These are phyloP conservation scores for Eurytoma californica DNA, from an alignment of 2,888 invertebrate genomes.

Conservation along the genomic window DNA sequence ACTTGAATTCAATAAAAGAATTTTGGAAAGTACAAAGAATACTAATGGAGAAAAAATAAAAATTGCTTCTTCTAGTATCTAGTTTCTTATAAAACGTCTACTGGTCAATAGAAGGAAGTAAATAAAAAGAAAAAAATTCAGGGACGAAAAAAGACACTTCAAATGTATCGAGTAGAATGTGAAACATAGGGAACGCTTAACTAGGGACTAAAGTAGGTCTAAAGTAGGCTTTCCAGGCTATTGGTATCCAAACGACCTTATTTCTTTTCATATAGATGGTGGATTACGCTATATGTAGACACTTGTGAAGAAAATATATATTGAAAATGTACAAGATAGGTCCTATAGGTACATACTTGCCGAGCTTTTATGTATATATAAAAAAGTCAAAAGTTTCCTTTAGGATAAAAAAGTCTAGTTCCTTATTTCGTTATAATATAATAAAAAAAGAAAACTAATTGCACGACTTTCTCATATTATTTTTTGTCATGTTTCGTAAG, in stretches of 20 bases:
- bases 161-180: slow-evolving; percentile 8
- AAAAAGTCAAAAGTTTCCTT: neutral
- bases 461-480: neutral
- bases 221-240: slow-evolving; percentile 1
- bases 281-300: neutral
- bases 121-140: slow-evolving; percentile 1
- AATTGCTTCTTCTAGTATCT: too few species aligned
- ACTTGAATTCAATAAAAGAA: too few species aligned
- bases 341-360: neutral
- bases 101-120: too few species aligned
- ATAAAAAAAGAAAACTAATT: neutral
- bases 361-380: neutral
- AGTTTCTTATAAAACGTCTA: too few species aligned
- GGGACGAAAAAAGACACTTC: neutral
- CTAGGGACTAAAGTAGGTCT: slow-evolving; percentile 12
- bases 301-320: slow-evolving; percentile 21
- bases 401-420: too few species aligned
- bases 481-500: too few species aligned
- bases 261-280: neutral
- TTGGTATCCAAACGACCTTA: slow-evolving; percentile 23
- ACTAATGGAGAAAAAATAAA: too few species aligned
- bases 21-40: too few species aligned
- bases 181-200: neutral
- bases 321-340: slow-evolving; percentile 17
- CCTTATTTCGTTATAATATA: too few species aligned